Base-by-base conservation (phyloP, 2,888 invertebrate species). In the Emmelina monodactyla region DNA sequence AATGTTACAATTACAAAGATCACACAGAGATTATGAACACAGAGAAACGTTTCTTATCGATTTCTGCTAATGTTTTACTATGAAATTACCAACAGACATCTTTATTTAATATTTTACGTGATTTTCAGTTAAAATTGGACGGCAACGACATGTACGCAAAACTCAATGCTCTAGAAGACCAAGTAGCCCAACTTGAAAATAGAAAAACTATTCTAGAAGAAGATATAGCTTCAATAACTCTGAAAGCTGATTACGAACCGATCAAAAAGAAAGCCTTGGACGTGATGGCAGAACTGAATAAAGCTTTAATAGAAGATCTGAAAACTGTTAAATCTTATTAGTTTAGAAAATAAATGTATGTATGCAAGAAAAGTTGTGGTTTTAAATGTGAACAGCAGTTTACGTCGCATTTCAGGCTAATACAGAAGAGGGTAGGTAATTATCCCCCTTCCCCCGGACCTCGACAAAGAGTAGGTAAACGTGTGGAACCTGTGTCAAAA, bases 91-190 rank as follows among this genome's bases (percentile, higher is more conserved):
- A n/a, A n/a, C n/a, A n/a, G n/a, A n/a, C n/a, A 9, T 19, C 19
- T 19, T 19, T 19, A 19, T 19, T 19, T 19, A 19, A 19, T 5
- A 9, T 19, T 19, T 6, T 5, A 5, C 6, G 5, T 19, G 19
- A 19, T 19, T 46, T 67, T 32, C 76, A 88, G 83, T 63, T 75
- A 37, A 82, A 82, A 49, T 69, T 91, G 9, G 82, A 86, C 39
- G 87, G 86, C 19, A 89, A 90, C 55, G 89, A 90, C 60, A 86
- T 88, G 56, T 85, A 86, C 50, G 61, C 78, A 1, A 87, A 89
- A 60, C 69, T 91, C n/a, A 84, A 82, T 43, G 83, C 75, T 31
- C 58, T 91, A 43, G 90, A 91, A 58, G 85, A 85, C 35, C 87
- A 88, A 55, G 69, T 89, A 49, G 83, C 86, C 9, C 84, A 85